Percentiles rank a stretch among this genome's conserved stretches.
Conservation (phyloP, 2,888 invertebrate species). For the Napeogenes sylphis region DNA sequence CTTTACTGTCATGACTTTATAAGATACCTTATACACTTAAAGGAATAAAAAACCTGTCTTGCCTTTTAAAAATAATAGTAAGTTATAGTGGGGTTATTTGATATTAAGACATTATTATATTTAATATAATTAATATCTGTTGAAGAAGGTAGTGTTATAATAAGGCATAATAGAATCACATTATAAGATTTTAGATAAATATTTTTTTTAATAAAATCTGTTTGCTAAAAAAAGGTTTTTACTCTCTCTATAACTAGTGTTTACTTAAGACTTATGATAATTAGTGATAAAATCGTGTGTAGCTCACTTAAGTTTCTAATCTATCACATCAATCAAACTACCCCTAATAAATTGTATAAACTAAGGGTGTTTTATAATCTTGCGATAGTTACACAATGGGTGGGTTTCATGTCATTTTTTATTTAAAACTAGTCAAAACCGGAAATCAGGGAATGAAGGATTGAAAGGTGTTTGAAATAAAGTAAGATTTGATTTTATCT, state of each 20-base stretch:
- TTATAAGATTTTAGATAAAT: no score
- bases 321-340: constrained; percentile 58
- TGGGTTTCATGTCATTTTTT: constrained; percentile 44
- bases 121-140: no score
- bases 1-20: constrained; percentile 19
- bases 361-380: constrained; percentile 54
- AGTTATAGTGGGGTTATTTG: no score
- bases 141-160: no score
- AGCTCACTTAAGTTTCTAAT: constrained; percentile 46
- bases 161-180: no score
- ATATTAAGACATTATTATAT: no score
- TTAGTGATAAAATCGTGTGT: no score
- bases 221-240: no score
- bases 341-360: constrained; percentile 60
- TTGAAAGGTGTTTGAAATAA: constrained; percentile 27
- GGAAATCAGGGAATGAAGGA: constrained; percentile 36
- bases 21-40: constrained; percentile 17
- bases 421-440: constrained; percentile 23
- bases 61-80: neutral
- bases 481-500: constrained; percentile 4
- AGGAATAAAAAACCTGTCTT: neutral
- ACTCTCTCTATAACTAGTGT: no score
- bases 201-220: no score
- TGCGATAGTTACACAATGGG: constrained; percentile 55
- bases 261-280: no score